Conservation (phyloP, 2,113 vertebrate genomes). For the Phoenicopterus ruber region DNA sequence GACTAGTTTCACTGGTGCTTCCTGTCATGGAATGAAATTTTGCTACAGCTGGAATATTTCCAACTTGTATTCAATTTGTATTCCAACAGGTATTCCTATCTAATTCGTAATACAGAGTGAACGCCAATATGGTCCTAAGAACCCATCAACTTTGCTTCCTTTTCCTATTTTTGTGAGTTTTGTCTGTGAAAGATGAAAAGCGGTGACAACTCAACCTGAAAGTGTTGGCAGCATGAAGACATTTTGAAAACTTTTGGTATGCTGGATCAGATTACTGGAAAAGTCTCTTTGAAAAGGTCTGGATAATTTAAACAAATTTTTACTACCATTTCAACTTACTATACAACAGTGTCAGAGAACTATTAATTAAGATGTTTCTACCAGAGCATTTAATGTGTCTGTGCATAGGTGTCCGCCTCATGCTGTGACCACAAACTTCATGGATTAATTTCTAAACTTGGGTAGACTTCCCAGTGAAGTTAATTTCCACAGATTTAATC, state of each 20-base stretch:
- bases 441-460: not conserved
- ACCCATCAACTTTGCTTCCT: accelerated
- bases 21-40: not conserved
- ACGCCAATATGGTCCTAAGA: not conserved
- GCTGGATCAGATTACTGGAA: not conserved
- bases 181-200: not conserved
- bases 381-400: not conserved
- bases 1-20: not conserved
- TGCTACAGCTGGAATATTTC: not conserved
- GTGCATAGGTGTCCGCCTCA: not conserved
- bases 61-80: not conserved
- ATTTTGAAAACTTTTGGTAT: not conserved
- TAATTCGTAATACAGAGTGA: not conserved
- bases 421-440: not conserved
- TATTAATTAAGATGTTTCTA: not conserved
- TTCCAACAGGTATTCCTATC: not conserved
- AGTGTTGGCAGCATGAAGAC: not conserved
- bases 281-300: not conserved
- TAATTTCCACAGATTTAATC: not conserved
- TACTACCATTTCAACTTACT: not conserved
- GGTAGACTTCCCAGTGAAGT: not conserved
- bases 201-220: not conserved
- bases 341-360: not conserved
- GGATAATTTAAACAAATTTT: not conserved
- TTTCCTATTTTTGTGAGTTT: not conserved